Percentiles rank a stretch among this genome's conserved stretches.
Evolutionary conservation across 2,113 vertebrate species (phyloP).

Genomic region (Morone chrysops): DNA sequence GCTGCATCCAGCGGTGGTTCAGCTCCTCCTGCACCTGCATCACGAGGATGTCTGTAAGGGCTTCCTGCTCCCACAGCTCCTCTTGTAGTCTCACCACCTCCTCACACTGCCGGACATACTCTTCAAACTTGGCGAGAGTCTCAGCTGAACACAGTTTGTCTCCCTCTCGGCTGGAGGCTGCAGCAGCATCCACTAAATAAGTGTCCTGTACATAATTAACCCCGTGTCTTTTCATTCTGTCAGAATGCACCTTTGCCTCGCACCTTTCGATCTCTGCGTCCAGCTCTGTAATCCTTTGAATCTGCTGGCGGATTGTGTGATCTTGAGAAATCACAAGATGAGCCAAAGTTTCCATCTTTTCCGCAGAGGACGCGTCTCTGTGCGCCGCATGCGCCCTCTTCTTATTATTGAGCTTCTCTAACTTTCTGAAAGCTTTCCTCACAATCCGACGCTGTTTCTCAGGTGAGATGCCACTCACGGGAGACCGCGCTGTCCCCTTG

Average conservation of each 20-base stretch:
- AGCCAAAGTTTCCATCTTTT: conserved; percentile 93
- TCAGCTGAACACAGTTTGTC: conserved; percentile 38
- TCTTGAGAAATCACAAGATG: conserved; percentile 96
- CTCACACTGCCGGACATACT: conserved; percentile 82
- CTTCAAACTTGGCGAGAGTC: conserved; percentile 79
- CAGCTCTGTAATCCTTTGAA: conserved; percentile 91
- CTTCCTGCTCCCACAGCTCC: conserved; percentile 88
- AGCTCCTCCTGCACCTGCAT: conserved; percentile 92
- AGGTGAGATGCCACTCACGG: conserved; percentile 79
- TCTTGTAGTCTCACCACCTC: conserved; percentile 88
- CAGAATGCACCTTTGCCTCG: conserved; percentile 90
- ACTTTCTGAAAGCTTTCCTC: conserved; percentile 94
- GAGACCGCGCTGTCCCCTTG: conserved; percentile 74
- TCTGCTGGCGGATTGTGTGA: conserved; percentile 93
- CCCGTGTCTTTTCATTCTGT: conserved; percentile 90
- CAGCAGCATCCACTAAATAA: conserved; percentile 85
- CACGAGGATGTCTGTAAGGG: conserved; percentile 85
- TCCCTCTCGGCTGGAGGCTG: conserved; percentile 4
- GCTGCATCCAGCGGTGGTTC: conserved; percentile 92
- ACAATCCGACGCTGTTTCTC: conserved; percentile 93
- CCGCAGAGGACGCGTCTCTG: conserved; percentile 82
- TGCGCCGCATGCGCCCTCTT: conserved; percentile 80
- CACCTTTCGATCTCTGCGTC: conserved; percentile 91
- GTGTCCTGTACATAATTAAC: conserved; percentile 96
- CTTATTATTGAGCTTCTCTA: conserved; percentile 94